Base-by-base conservation (phyloP, 2,113 vertebrate genomes). In the Columba livia region DNA sequence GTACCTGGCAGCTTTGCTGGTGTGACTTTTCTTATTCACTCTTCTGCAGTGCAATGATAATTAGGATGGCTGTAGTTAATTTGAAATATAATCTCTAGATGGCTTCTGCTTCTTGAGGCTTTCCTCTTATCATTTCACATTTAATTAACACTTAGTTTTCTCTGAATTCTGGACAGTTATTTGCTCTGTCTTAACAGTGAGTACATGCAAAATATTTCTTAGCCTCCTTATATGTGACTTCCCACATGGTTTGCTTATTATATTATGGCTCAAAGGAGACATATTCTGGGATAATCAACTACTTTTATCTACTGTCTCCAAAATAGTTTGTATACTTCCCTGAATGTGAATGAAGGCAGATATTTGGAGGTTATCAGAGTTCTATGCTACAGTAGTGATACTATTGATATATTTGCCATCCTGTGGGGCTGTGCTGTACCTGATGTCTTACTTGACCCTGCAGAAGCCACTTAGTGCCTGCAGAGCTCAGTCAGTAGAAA, bases 171-270 rank as follows among this genome's bases (percentile, higher is more conserved):
- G 40, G 74, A 8, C 29, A 12, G 5, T 28, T 48, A 5, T 19
- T 58, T 77, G 40, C 28, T 72, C 75, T 82, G 4, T 51, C 17
- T 82, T 40, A 32, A 13, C 1, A 1, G 42, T 3, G n/a, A 66
- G 12, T 31, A 31, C 0, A 0, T 60, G 20, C 1, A 14, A 62
- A 0, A 25, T 65, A 1, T 50, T 70, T 79, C 56, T 53, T 44
- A 75, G 17, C 9, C 3, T 62, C 23, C n/a, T 85, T 51, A 2
- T 71, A 3, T 29, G 48, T 40, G 40, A 58, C 6, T 2, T 62
- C 25, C 10, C 16, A 1, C 9, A 2, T 11, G 38, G 17, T 47
- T 88, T 80, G 58, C 20, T 26, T 8, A 26, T 38, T 47, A 19
- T 19, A 26, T 38, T 19, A 47, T 19, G 44, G 44, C 44, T 31